phyloP scores from a whole-genome alignment of 2,797 vertebrate species.

The Coracias cyanogaster region DNA sequence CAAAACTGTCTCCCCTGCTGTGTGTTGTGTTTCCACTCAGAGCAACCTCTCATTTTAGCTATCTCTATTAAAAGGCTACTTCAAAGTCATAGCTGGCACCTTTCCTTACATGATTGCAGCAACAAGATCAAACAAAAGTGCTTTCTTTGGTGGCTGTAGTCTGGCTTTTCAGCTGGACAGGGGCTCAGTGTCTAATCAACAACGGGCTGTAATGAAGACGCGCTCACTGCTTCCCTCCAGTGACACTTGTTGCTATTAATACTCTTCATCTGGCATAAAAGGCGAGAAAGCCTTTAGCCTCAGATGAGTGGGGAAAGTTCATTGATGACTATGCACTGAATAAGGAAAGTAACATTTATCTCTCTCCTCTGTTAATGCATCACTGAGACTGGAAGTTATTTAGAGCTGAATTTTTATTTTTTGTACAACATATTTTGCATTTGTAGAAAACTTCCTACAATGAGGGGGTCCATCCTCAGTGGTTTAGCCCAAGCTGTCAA shows the following conservation, averaged over 20 bases:
- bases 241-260: constrained; percentile 64
- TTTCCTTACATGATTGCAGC: neutral
- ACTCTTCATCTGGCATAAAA: neutral
- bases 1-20: neutral
- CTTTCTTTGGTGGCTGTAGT: constrained; percentile 38
- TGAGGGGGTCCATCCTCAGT: rapidly evolving
- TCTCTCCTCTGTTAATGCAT: neutral
- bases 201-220: neutral
- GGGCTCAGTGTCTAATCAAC: constrained; percentile 13
- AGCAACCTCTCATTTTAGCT: constrained; percentile 20
- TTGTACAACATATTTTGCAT: neutral
- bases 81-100: constrained; percentile 24
- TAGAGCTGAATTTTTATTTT: neutral
- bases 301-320: neutral
- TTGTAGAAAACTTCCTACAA: neutral
- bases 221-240: neutral
- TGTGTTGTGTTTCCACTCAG: neutral
- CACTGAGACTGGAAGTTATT: neutral
- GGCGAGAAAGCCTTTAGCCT: neutral
- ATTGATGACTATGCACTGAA: neutral
- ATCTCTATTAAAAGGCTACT: constrained; percentile 45
- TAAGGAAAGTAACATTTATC: neutral
- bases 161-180: neutral
- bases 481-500: neutral
- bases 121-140: constrained; percentile 17